phyloP scores from a whole-genome alignment of 2,888 invertebrate species.

The Apamea crenata region DNA sequence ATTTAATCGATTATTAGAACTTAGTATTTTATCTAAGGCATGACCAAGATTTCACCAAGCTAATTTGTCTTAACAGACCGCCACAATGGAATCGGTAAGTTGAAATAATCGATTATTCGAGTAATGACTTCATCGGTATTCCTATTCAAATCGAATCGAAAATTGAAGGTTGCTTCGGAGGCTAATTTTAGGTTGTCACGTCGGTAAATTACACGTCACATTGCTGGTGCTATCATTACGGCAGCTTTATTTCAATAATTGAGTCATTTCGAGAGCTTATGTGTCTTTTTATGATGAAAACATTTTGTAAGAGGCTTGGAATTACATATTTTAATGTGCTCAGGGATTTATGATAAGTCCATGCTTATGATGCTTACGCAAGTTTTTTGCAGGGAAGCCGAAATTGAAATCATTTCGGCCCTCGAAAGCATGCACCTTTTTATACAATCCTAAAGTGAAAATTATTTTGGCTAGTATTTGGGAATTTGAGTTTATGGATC shows the following conservation, averaged over 20 bases:
- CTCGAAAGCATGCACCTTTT: not conserved
- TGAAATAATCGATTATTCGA: conserved; percentile 64
- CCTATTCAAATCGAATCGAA: conserved; percentile 63
- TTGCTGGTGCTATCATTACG: conserved; percentile 72
- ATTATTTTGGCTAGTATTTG: not conserved
- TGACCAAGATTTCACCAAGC: conserved; percentile 25
- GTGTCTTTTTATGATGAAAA: conserved; percentile 52
- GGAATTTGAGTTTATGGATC: not conserved
- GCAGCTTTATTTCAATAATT: conserved; percentile 71
- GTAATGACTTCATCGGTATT: conserved; percentile 63
- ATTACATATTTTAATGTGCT: conserved; percentile 45
- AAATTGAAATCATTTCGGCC: conserved; percentile 13
- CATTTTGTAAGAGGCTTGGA: conserved; percentile 33
- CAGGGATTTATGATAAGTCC: conserved; percentile 33
- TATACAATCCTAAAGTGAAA: not conserved
- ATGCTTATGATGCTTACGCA: conserved; percentile 8
- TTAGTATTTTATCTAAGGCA: conserved; percentile 21
- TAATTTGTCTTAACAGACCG: conserved; percentile 42
- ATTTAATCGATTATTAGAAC: not conserved
- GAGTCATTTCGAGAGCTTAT: conserved; percentile 65
- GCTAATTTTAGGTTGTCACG: conserved; percentile 66
- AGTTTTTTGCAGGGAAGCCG: conserved; percentile 18
- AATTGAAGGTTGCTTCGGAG: conserved; percentile 58
- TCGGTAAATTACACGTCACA: conserved; percentile 73
- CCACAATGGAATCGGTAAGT: conserved; percentile 52